phyloP scores from a whole-genome alignment of 1,140 invertebrate species.

The Drosophila insularis region DNA sequence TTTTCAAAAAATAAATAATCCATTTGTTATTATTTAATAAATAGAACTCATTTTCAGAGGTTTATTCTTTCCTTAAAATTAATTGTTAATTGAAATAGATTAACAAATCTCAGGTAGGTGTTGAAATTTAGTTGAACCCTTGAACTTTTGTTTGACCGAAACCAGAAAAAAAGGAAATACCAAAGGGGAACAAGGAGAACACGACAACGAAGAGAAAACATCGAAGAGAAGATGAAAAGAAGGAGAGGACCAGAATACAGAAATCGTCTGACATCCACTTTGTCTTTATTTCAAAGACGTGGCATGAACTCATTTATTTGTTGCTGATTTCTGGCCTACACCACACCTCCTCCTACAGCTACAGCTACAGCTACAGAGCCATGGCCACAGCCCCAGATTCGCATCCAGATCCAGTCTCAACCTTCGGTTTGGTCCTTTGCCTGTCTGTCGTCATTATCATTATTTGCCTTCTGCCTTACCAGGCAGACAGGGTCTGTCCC shows the following conservation, averaged over 20 bases:
- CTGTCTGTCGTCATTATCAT: conserved; percentile 77
- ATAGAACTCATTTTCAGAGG: too few relatives aligned
- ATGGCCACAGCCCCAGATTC: not conserved
- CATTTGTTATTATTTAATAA: conserved; percentile 28
- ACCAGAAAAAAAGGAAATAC: not conserved
- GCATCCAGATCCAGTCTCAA: conserved; percentile 1
- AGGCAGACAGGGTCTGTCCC: conserved; percentile 25
- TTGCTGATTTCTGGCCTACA: conserved; percentile 76
- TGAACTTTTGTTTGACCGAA: conserved; percentile 32
- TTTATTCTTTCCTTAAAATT: too few relatives aligned
- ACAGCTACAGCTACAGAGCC: not conserved
- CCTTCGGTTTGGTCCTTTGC: conserved; percentile 28
- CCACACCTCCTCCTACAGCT: conserved; percentile 57
- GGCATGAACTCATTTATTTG: conserved; percentile 80
- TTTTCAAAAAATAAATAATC: conserved; percentile 22
- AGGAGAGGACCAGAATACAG: conserved; percentile 26
- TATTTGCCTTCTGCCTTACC: conserved; percentile 38
- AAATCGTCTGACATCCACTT: conserved; percentile 58
- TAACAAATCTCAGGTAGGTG: conserved; percentile 42
- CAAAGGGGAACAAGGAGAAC: not conserved
- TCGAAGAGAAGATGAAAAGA: not conserved
- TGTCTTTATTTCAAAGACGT: conserved; percentile 77
- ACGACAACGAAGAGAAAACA: conserved; percentile 8
- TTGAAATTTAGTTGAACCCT: conserved; percentile 50
- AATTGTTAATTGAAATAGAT: not conserved